Evolutionary conservation across 2,113 vertebrate species (phyloP).

Genomic region (Megaptera novaeangliae): DNA sequence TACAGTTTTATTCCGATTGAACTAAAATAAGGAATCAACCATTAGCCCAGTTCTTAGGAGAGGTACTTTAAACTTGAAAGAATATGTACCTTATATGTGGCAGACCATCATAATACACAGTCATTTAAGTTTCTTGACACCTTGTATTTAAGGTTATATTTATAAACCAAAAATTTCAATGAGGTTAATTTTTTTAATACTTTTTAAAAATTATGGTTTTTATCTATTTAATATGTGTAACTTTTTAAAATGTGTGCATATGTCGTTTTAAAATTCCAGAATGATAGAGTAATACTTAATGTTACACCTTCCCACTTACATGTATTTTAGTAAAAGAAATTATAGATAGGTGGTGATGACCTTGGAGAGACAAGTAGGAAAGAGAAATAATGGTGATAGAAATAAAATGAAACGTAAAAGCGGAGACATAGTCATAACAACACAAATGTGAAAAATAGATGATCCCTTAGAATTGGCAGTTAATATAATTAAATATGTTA

Average conservation of each 20-base stretch:
- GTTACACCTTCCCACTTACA: not conserved
- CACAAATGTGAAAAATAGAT: not conserved
- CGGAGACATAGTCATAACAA: not conserved
- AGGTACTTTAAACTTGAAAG: conserved; percentile 4
- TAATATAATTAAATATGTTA: not conserved
- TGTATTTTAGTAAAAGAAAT: conserved; percentile 49
- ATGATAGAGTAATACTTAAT: not conserved
- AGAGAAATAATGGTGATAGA: not conserved
- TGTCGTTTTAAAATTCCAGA: conserved; percentile 39
- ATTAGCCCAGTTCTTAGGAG: not conserved
- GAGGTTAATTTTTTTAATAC: conserved; percentile 31
- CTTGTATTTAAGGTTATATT: conserved; percentile 39
- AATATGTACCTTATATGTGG: not conserved
- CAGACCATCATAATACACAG: not conserved
- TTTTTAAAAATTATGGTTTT: conserved; percentile 51
- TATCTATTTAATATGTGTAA: not conserved
- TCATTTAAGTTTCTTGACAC: not conserved
- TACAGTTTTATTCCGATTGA: conserved; percentile 23
- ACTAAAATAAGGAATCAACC: not conserved
- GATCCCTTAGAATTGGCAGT: not conserved
- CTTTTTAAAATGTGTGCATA: not conserved
- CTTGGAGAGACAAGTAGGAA: not conserved
- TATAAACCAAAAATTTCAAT: conserved; percentile 52
- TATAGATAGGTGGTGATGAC: not conserved
- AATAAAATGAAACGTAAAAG: conserved; percentile 16